Base-by-base conservation (phyloP, 2,888 invertebrate genomes). In the Bibio marci region DNA sequence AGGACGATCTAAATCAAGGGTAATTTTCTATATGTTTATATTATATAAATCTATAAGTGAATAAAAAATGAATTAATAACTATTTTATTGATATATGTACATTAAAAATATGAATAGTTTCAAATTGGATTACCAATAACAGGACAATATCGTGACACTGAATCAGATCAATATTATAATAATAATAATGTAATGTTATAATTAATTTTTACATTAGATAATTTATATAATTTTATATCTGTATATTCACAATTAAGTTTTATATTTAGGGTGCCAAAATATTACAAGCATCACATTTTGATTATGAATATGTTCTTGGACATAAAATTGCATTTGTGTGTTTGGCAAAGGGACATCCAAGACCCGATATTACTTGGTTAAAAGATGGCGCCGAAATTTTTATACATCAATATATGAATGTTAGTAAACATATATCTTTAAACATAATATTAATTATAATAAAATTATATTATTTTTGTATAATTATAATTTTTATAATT, bases 321-420 rank as follows among this genome's bases (percentile, higher is more conserved):
- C 90, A 92, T 58, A 92, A 92, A 65, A 88, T 92, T 45, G 83
- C 87, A 10, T 88, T 92, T 57, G 66, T 92, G 42, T 94, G 92
- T 58, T 80, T 85, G 34, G 92, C 92, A 1, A 77, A 80, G 53
- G 92, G 92, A 2, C 76, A 77, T 46, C 92, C 92, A 1, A 66
- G 88, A 33, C 92, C 92, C 0, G 83, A 86, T 47, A 87, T 92
- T 45, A 92, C 90, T 15, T 94, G 92, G 92, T 88, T 85, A 59
- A 94, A 92, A 58, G 91, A 92, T 57, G 91, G 90, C 25, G 79
- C 82, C 13, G 92, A 94, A 63, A 80, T 92, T 54, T 88, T 86
- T 52, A 77, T 82, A 22, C 90, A 90, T 65, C 73, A 80, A 41
- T 87, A 87, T 58, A 66, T 88, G 54, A 86, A 90, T 56, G 90